Evolutionary conservation across 2,797 vertebrate species (phyloP).

Genomic region (Pseudotriccus pelzelni): DNA sequence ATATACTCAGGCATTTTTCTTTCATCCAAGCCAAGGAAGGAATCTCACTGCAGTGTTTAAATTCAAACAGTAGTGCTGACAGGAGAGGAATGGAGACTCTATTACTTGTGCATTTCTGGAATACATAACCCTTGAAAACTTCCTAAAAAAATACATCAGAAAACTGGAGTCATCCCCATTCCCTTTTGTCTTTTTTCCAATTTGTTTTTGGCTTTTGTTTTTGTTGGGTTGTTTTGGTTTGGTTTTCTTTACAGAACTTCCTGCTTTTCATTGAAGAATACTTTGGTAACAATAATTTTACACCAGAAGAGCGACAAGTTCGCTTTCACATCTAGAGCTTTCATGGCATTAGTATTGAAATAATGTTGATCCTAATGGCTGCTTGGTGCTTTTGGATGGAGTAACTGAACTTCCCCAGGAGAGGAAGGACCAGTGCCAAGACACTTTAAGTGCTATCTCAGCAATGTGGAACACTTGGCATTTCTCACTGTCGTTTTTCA

Average conservation of each 20-base stretch:
- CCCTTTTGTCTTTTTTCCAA: neutral
- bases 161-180: neutral
- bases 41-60: neutral
- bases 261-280: neutral
- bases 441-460: neutral
- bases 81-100: neutral
- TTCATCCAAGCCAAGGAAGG: neutral
- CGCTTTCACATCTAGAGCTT: neutral
- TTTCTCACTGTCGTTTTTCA: neutral
- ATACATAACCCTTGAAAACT: neutral
- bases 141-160: neutral
- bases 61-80: neutral
- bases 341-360: neutral
- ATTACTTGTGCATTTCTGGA: neutral
- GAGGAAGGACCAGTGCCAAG: neutral
- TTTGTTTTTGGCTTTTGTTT: neutral
- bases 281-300: neutral
- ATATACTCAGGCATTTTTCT: neutral
- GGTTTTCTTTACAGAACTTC: neutral
- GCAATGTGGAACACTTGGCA: constrained; percentile 6
- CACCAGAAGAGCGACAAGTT: neutral
- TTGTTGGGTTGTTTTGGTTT: neutral
- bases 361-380: neutral
- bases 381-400: neutral
- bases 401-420: neutral